Base-by-base conservation (phyloP, 2,888 invertebrate species). In the Spilarctia lutea region DNA sequence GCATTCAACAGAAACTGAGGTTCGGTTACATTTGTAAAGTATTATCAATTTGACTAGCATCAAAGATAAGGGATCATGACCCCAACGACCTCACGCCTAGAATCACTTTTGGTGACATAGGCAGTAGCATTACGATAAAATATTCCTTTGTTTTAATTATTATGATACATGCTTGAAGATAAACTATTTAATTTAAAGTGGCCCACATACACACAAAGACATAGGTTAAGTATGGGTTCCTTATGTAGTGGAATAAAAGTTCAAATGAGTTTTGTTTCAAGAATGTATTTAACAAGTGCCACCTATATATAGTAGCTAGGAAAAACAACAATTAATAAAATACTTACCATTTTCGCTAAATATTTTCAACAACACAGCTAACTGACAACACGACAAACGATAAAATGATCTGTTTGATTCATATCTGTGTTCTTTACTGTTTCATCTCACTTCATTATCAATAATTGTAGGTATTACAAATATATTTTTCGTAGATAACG, bases 321-420 rank as follows among this genome's bases (percentile, higher is more conserved):
- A 27, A 27, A n/a, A 2, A n/a, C 10, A 56, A 24, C 4, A 56
- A 60, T 60, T 2, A 27, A 60, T 60, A 27, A 60, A 11, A 27
- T 6, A 63, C 86, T 81, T 73, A 86, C 87, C 87, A 87, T 86
- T 80, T 80, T 75, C 66, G 68, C 63, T 65, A 74, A 77, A 70
- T 78, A 65, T 56, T 71, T 65, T 11, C 52, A n/a, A 45, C 20
- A 73, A 35, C 69, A 69, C 74, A 65, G 71, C 39, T 45, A 52
- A 52, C 39, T 35, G 11, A 30, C 71, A 48, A 33, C 76, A 79
- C 81, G 33, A 74, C 75, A 69, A 68, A 68, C 74, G 52, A 74
- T 73, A 63, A 84, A 75, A 52, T 39, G n/a, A 3, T 45, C 48
- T 33, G 20, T 33, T 68, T 13, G 48, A 1, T 68, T 48, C 20